These are phyloP conservation scores for Caenorhabditis imperialis DNA, from an alignment of 2,888 invertebrate species.

Conservation along the genomic window DNA sequence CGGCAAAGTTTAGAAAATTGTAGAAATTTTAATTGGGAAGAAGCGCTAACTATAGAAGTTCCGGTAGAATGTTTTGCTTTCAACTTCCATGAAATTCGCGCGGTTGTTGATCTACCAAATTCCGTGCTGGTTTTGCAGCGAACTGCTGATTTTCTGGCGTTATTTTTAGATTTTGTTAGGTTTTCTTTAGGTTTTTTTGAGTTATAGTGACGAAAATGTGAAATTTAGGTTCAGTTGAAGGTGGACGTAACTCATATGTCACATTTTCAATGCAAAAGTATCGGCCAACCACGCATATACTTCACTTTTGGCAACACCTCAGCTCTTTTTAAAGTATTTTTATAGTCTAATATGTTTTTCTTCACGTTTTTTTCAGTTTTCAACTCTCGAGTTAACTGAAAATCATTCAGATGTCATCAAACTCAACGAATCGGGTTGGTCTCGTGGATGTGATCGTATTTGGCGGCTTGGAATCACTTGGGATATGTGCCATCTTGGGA, in stretches of 20 bases:
- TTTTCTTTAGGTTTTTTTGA: too few relatives aligned
- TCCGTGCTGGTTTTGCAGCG: too few relatives aligned
- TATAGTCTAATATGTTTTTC: conserved; percentile 2
- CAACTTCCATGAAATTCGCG: too few relatives aligned
- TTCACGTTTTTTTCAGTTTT: conserved; percentile 1
- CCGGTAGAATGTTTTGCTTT: too few relatives aligned
- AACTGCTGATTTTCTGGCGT: too few relatives aligned
- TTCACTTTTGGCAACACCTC: conserved; percentile 4
- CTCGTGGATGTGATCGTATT: conserved; percentile 62
- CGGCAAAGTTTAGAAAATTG: too few relatives aligned
- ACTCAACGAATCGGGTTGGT: conserved; percentile 54
- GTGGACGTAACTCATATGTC: conserved; percentile 45
- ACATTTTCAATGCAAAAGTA: conserved; percentile 49
- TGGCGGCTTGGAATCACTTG: conserved; percentile 65
- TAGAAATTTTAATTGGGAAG: too few relatives aligned
- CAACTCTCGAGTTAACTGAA: not conserved
- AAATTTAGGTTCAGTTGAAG: too few relatives aligned
- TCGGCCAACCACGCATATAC: not conserved
- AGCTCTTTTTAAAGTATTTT: conserved; percentile 12
- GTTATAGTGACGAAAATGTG: too few relatives aligned
- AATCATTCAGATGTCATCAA: conserved; percentile 34
- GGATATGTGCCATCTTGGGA: conserved; percentile 72
- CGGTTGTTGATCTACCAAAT: too few relatives aligned
- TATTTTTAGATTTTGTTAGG: too few relatives aligned
- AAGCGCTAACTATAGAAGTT: too few relatives aligned